Conservation (phyloP, 2,888 invertebrate genomes). For the Brachycybe producta region DNA sequence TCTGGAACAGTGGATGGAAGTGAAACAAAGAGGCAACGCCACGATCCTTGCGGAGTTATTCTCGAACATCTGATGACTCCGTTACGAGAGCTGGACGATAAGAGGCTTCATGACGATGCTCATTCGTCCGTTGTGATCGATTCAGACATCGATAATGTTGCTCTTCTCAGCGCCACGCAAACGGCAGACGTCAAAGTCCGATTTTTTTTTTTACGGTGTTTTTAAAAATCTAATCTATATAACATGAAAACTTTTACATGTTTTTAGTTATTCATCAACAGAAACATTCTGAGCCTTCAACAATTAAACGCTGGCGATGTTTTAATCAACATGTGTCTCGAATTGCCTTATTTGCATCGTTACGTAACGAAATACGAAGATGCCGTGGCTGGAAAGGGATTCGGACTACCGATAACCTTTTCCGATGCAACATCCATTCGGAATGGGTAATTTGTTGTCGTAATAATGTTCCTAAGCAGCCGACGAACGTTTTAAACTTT, state of each 20-base stretch:
- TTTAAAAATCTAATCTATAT: background rate
- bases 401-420: slow-evolving; percentile 39
- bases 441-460: slow-evolving; percentile 38
- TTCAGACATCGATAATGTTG: no score
- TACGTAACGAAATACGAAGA: slow-evolving; percentile 50
- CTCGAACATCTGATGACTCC: slow-evolving; percentile 59
- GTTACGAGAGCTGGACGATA: slow-evolving; percentile 31
- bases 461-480: background rate
- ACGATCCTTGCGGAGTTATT: slow-evolving; percentile 56
- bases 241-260: no score
- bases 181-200: no score
- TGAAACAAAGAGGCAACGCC: slow-evolving; percentile 43
- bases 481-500: no score
- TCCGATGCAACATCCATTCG: slow-evolving; percentile 60
- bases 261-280: slow-evolving; percentile 59
- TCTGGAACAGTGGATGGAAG: slow-evolving; percentile 42
- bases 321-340: slow-evolving; percentile 65
- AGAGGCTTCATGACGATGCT: no score
- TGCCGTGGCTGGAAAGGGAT: slow-evolving; percentile 51
- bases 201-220: no score
- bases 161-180: no score
- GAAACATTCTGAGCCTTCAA: slow-evolving; percentile 64
- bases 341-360: slow-evolving; percentile 53
- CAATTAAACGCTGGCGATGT: slow-evolving; percentile 68
- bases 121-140: no score